These are phyloP conservation scores for Glaucidium brasilianum DNA, from an alignment of 2,113 vertebrate species.

Conservation along the genomic window DNA sequence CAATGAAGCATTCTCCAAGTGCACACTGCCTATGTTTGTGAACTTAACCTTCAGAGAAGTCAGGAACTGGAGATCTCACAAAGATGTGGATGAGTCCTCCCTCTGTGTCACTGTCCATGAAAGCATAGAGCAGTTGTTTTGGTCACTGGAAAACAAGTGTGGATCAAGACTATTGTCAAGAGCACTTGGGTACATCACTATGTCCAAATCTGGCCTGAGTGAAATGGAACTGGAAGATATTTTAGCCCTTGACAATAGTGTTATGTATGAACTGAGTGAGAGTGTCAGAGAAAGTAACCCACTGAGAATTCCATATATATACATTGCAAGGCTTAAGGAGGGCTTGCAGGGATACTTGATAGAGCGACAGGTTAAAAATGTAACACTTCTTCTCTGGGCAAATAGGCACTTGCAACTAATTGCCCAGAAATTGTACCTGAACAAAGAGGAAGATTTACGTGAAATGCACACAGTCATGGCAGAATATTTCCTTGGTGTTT, in stretches of 20 bases:
- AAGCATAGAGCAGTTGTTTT: slow-evolving; percentile 96
- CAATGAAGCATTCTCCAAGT: slow-evolving; percentile 94
- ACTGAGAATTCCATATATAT: slow-evolving; percentile 88
- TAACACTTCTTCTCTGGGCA: slow-evolving; percentile 94
- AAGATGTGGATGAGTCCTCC: slow-evolving; percentile 93
- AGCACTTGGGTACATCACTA: slow-evolving; percentile 95
- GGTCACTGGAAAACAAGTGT: slow-evolving; percentile 89
- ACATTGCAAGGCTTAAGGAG: slow-evolving; percentile 92
- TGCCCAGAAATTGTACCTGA: slow-evolving; percentile 94
- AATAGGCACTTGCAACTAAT: slow-evolving; percentile 96
- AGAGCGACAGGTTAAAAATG: slow-evolving; percentile 91
- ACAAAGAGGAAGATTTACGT: slow-evolving; percentile 86
- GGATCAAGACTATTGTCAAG: slow-evolving; percentile 89
- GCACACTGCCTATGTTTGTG: slow-evolving; percentile 97
- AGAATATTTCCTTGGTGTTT: slow-evolving; percentile 95
- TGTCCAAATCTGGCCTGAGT: slow-evolving; percentile 92
- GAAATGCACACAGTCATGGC: slow-evolving; percentile 96
- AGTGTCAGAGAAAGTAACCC: slow-evolving; percentile 83
- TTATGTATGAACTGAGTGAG: slow-evolving; percentile 87
- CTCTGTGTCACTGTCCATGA: slow-evolving; percentile 94
- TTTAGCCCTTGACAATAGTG: slow-evolving; percentile 93
- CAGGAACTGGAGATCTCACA: slow-evolving; percentile 94
- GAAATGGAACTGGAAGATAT: slow-evolving; percentile 97
- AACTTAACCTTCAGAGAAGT: slow-evolving; percentile 96
- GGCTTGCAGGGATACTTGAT: slow-evolving; percentile 93